Conservation (phyloP, 2,888 invertebrate species). For the Hypselothyrea guttata region DNA sequence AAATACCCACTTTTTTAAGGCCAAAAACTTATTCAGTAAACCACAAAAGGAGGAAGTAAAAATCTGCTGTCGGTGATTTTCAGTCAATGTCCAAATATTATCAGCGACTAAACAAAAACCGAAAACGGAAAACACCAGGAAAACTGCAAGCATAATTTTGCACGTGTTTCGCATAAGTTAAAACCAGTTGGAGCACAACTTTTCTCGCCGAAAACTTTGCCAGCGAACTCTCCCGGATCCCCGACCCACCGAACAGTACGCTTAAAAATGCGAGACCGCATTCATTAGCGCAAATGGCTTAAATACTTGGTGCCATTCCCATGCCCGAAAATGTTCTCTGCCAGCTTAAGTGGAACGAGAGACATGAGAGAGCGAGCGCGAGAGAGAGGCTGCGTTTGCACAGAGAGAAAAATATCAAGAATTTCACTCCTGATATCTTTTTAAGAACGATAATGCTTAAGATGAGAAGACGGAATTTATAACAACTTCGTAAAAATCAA, state of each 20-base stretch:
- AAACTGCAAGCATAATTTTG: conserved; percentile 72
- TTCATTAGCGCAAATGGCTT: conserved; percentile 79
- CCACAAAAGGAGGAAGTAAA: conserved; percentile 2
- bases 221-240: no score
- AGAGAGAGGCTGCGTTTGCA: no score
- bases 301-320: conserved; percentile 65
- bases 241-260: conserved; percentile 6
- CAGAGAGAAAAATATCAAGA: no score
- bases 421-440: no score
- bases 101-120: conserved; percentile 48
- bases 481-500: no score
- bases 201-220: conserved; percentile 49
- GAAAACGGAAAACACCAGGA: conserved; percentile 22
- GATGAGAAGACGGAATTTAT: no score
- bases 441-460: no score
- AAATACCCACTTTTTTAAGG: conserved; percentile 22
- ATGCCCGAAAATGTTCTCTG: conserved; percentile 52
- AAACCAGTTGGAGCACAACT: conserved; percentile 34
- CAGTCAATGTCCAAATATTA: conserved; percentile 21
- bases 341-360: conserved; percentile 57
- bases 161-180: conserved; percentile 77
- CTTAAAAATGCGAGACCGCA: conserved; percentile 79
- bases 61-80: conserved; percentile 27
- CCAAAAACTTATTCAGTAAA: conserved; percentile 7
- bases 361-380: not conserved